Conservation (phyloP, 2,113 vertebrate species). For the Gnathonemus echidnorhynchus region DNA sequence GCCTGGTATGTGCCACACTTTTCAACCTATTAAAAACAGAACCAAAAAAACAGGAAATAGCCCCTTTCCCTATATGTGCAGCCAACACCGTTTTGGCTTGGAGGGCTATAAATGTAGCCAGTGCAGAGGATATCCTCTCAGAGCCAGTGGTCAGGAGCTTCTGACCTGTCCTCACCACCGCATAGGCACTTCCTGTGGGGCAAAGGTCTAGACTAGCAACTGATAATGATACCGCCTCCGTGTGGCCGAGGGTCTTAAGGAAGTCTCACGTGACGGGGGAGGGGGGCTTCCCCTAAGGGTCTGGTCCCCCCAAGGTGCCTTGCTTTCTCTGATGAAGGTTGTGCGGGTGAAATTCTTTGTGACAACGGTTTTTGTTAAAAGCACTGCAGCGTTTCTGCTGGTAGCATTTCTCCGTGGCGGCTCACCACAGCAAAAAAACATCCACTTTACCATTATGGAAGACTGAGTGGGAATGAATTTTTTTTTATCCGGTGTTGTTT, state of each 20-base stretch:
- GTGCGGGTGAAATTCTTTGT: neutral
- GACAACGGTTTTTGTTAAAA: neutral
- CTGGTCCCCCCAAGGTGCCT: neutral
- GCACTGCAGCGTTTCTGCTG: neutral
- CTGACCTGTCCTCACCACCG: neutral
- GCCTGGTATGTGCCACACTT: constrained; percentile 27
- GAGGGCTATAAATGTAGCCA: constrained; percentile 24
- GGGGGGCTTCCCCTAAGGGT: neutral
- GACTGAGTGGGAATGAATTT: neutral
- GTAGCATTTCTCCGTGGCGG: no score
- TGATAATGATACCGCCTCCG: neutral
- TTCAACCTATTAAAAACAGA: constrained; percentile 33
- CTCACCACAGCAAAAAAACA: no score
- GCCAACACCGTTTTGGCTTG: constrained; percentile 7
- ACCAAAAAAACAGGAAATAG: constrained; percentile 55
- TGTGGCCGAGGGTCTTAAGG: neutral
- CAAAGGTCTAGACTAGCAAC: neutral
- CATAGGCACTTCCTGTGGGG: neutral
- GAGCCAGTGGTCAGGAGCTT: constrained; percentile 25
- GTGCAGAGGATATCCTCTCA: constrained; percentile 48
- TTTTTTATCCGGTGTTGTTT: neutral
- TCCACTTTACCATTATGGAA: neutral
- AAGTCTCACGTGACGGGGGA: neutral
- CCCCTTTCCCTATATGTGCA: constrained; percentile 36
- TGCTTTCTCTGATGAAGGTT: neutral